phyloP scores from a whole-genome alignment of 2,888 invertebrate genomes.

The Carabus problematicus region DNA sequence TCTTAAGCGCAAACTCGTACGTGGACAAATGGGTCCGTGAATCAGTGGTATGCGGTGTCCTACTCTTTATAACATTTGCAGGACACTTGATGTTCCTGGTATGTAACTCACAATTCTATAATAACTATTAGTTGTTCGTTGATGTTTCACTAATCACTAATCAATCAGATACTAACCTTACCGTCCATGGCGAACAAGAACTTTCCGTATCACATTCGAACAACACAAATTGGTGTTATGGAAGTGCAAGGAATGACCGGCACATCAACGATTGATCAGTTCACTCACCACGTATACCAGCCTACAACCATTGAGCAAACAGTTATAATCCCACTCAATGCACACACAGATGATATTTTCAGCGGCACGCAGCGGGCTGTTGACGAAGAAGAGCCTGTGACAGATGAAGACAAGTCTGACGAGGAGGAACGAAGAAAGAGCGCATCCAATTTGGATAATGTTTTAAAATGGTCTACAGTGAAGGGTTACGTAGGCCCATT shows the following conservation, averaged over 20 bases:
- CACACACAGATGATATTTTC: slow-evolving; percentile 69
- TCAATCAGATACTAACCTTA: slow-evolving; percentile 74
- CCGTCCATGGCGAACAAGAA: slow-evolving; percentile 87
- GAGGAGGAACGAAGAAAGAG: slow-evolving; percentile 15
- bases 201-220: slow-evolving; percentile 90
- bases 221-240: slow-evolving; percentile 80
- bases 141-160: neutral
- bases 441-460: slow-evolving; percentile 53
- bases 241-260: slow-evolving; percentile 63
- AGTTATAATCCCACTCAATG: slow-evolving; percentile 70
- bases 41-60: slow-evolving; percentile 73
- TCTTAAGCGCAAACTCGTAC: slow-evolving; percentile 77
- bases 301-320: slow-evolving; percentile 64
- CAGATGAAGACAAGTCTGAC: slow-evolving; percentile 15
- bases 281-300: slow-evolving; percentile 70
- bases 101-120: slow-evolving; percentile 49
- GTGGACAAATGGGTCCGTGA: slow-evolving; percentile 83
- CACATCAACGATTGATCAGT: slow-evolving; percentile 64
- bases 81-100: slow-evolving; percentile 74
- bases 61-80: slow-evolving; percentile 67
- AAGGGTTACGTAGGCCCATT: slow-evolving; percentile 45
- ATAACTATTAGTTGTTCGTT: neutral
- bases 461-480: slow-evolving; percentile 57
- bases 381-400: slow-evolving; percentile 48
- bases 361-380: slow-evolving; percentile 1